Percentiles rank a stretch among this genome's conserved stretches.
Conservation (phyloP, 2,113 vertebrate genomes). For the Phyllostomus discolor region DNA sequence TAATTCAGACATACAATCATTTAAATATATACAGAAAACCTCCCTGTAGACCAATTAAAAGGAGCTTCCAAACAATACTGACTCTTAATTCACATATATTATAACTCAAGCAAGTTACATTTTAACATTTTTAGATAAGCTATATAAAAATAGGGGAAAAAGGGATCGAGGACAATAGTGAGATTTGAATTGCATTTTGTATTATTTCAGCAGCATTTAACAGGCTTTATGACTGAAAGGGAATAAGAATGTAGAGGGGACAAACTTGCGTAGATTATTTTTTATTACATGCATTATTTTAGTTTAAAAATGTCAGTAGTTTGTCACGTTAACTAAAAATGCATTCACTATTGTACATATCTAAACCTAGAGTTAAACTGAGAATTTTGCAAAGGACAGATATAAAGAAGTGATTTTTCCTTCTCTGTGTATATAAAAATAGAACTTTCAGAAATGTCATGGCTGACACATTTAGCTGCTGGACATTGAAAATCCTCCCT, state of each 20-base stretch:
- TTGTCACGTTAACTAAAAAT: slow-evolving; percentile 79
- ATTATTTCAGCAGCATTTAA: slow-evolving; percentile 69
- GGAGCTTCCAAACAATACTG: slow-evolving; percentile 78
- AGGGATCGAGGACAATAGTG: slow-evolving; percentile 66
- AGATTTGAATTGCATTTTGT: slow-evolving; percentile 68
- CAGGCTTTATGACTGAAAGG: slow-evolving; percentile 60
- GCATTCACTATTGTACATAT: slow-evolving; percentile 62
- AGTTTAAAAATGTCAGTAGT: slow-evolving; percentile 78
- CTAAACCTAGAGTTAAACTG: slow-evolving; percentile 77
- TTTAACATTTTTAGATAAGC: slow-evolving; percentile 75
- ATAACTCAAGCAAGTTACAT: slow-evolving; percentile 74
- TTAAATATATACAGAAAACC: slow-evolving; percentile 80
- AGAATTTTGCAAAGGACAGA: slow-evolving; percentile 72
- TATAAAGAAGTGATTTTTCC: slow-evolving; percentile 72
- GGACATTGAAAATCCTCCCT: slow-evolving; percentile 80
- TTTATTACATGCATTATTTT: slow-evolving; percentile 83
- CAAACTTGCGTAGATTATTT: slow-evolving; percentile 80
- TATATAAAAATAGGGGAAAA: slow-evolving; percentile 43
- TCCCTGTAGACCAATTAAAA: slow-evolving; percentile 83
- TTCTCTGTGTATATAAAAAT: slow-evolving; percentile 73
- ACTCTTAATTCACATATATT: slow-evolving; percentile 78
- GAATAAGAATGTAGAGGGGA: slow-evolving; percentile 48
- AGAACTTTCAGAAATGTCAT: slow-evolving; percentile 81
- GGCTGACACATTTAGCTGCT: slow-evolving; percentile 76
- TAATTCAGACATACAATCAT: slow-evolving; percentile 74